A percentile compares a stretch with the other conserved stretches of the same genome.
Conservation (phyloP, 2,113 vertebrate species). For the Rynchops niger region DNA sequence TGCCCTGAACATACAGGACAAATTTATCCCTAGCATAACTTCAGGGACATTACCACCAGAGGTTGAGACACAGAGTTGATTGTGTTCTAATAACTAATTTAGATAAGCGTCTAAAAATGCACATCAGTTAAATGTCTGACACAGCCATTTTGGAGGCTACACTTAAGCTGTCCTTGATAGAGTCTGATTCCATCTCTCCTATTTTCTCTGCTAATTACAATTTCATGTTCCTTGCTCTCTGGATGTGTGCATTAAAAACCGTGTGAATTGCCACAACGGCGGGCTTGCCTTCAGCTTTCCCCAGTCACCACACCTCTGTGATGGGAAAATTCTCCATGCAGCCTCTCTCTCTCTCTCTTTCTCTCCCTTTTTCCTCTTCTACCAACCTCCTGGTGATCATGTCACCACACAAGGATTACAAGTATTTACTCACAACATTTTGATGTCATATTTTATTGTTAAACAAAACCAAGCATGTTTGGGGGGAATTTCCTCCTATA, state of each 20-base stretch:
- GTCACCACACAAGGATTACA: neutral
- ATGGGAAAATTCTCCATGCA: neutral
- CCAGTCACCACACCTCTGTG: neutral
- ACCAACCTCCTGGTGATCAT: neutral
- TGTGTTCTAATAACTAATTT: conserved; percentile 60
- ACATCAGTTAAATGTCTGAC: conserved; percentile 39
- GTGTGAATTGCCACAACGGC: neutral
- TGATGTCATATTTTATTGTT: neutral
- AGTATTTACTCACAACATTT: neutral
- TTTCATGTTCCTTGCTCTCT: conserved; percentile 27
- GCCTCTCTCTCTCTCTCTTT: neutral
- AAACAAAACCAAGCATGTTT: neutral
- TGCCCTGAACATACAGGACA: neutral
- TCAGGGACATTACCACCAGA: neutral
- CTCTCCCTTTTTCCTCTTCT: neutral
- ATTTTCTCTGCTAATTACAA: conserved; percentile 60
- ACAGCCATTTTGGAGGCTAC: conserved; percentile 8
- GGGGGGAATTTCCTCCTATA: neutral
- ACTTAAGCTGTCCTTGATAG: conserved; percentile 11
- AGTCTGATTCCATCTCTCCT: conserved; percentile 47
- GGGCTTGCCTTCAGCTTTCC: neutral
- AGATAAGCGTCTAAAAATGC: conserved; percentile 53
- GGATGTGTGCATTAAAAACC: neutral
- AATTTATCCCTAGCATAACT: conserved; percentile 23
- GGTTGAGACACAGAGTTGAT: neutral